These are phyloP conservation scores for Garrulus glandarius DNA, from an alignment of 2,797 vertebrate species.

Conservation along the genomic window DNA sequence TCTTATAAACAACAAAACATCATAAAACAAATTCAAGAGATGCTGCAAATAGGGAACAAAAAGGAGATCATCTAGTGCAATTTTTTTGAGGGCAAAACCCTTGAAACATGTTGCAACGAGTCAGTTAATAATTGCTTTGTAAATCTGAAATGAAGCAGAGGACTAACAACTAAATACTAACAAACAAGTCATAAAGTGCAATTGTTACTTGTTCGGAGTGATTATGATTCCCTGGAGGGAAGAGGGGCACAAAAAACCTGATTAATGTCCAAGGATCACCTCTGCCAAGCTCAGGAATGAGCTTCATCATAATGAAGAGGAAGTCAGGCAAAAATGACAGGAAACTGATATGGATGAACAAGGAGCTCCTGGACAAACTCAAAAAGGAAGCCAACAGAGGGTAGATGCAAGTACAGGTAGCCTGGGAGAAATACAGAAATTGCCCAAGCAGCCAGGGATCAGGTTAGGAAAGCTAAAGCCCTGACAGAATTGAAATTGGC, in stretches of 20 bases:
- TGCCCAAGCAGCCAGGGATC: background rate
- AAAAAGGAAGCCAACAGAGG: background rate
- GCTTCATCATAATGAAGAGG: background rate
- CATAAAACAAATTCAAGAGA: conserved; percentile 40
- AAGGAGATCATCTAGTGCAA: background rate
- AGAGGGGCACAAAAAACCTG: background rate
- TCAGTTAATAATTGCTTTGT: conserved; percentile 49
- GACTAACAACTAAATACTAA: background rate
- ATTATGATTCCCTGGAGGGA: background rate
- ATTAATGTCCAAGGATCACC: background rate
- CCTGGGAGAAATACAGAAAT: background rate
- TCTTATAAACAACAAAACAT: conserved; percentile 1
- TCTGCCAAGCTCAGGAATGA: background rate
- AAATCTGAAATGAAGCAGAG: conserved; percentile 38
- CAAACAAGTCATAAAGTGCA: conserved; percentile 25
- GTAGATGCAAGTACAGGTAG: background rate
- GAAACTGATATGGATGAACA: background rate
- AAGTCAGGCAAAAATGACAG: background rate
- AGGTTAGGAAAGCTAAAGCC: background rate
- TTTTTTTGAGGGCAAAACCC: background rate
- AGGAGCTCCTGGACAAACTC: background rate
- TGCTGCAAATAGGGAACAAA: background rate
- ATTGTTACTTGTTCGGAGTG: background rate
- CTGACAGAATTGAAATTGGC: background rate
- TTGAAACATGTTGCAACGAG: conserved; percentile 6